Evolutionary conservation across 2,113 vertebrate genomes (phyloP), one percentile per base, ranked within the genome.

Genomic region (Tyto alba): DNA sequence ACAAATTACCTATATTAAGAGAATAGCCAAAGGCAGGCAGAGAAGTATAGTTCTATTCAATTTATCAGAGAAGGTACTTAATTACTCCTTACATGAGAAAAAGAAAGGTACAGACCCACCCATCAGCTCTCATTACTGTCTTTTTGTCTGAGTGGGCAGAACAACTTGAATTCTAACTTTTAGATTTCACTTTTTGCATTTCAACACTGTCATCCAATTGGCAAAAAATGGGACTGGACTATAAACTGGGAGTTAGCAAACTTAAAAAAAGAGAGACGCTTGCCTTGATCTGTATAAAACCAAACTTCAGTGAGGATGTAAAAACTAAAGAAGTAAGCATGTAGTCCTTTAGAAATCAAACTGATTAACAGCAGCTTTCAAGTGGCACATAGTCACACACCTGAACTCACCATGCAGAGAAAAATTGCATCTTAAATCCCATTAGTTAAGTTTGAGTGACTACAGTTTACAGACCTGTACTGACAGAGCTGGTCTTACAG

Each of bases 1-100:
- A 90, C 7, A 90, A 95, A 96, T 88, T 90, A 69, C 22, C 32
- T 43, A 4, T 50, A 80, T 93, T 96, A 89, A 80, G 8, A 91
- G 77, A 45, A 66, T 16, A 90, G 53, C 18, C 13, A 86, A 57
- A 85, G 62, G 75, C 84, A 94, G 73, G 53, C 34, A 91, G 64
- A 93, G 64, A 64, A 85, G 48, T 17, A 66, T 11, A 74, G 36
- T 52, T 83, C 32, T 67, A 43, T 91, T 64, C 60, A 90, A 63
- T 90, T 85, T 91, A 88, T 71, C 75, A 88, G 59, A 23, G 77
- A 81, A 72, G 64, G 18, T 88, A 71, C 29, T 94, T 71, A 86
- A 60, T 90, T 88, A 90, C 52, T 85, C 25, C 67, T 91, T 83
- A 69, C 5, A 62, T 7, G 40, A 85, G 89, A 88, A 81, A 92